These are phyloP conservation scores for Hystrix brachyura DNA, from an alignment of 2,113 vertebrate genomes.

Conservation along the genomic window DNA sequence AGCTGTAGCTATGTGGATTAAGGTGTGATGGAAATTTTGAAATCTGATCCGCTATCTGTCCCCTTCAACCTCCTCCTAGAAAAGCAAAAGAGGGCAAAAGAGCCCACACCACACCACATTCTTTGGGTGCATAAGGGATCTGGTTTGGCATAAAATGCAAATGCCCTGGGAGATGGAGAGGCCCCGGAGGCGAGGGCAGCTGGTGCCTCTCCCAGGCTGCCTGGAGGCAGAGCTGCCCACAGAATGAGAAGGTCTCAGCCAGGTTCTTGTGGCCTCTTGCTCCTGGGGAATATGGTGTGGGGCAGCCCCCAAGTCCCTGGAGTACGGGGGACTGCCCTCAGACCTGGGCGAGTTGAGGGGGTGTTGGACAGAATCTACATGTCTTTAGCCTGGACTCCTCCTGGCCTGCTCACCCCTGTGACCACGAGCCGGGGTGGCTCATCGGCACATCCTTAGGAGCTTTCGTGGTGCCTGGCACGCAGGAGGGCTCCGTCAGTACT, in stretches of 20 bases:
- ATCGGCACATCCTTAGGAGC: neutral
- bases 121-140: neutral
- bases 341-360: neutral
- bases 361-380: accelerated
- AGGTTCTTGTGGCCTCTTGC: neutral
- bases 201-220: neutral
- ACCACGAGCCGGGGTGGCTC: neutral
- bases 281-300: neutral
- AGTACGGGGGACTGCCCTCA: accelerated
- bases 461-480: accelerated
- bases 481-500: neutral
- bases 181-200: neutral
- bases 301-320: neutral
- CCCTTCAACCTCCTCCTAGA: neutral
- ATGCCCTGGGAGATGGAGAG: neutral
- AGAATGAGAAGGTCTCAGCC: accelerated
- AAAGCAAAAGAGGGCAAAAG: neutral
- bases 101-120: neutral
- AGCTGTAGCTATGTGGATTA: neutral
- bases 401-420: accelerated
- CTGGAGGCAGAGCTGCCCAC: neutral
- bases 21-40: neutral
- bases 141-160: neutral
- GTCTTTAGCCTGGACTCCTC: accelerated
- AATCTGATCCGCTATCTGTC: neutral